These are phyloP conservation scores for Zaprionus vittiger DNA, from an alignment of 1,140 invertebrate species.

Conservation along the genomic window DNA sequence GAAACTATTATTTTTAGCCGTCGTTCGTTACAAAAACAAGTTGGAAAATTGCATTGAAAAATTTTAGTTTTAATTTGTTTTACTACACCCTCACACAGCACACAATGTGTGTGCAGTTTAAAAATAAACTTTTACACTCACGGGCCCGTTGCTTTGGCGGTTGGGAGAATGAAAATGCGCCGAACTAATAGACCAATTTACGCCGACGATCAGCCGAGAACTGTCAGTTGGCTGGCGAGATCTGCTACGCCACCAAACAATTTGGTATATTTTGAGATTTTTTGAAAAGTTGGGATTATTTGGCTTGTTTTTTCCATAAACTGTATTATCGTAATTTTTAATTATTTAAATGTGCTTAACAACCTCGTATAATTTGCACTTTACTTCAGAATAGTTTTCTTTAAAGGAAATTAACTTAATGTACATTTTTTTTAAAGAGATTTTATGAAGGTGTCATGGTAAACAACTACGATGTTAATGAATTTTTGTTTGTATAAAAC, in stretches of 20 bases:
- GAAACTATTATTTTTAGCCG: slow-evolving; percentile 25
- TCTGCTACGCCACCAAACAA: slow-evolving; percentile 7
- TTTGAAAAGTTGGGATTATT: background rate
- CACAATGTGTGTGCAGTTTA: slow-evolving; percentile 64
- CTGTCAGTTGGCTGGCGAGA: slow-evolving; percentile 58
- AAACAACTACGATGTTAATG: too few species aligned
- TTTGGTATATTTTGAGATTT: slow-evolving; percentile 25
- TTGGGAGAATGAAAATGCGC: slow-evolving; percentile 36
- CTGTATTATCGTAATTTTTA: too few species aligned
- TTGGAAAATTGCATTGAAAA: slow-evolving; percentile 7
- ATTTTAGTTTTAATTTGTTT: slow-evolving; percentile 1
- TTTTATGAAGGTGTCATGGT: too few species aligned
- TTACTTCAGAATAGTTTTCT: too few species aligned
- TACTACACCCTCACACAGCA: slow-evolving; percentile 48
- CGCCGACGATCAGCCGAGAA: slow-evolving; percentile 81
- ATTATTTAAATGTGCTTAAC: too few species aligned
- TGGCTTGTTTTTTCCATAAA: background rate
- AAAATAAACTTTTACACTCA: slow-evolving; percentile 80
- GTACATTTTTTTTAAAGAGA: too few species aligned
- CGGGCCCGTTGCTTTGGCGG: slow-evolving; percentile 56
- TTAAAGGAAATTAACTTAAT: too few species aligned
- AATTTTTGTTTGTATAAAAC: too few species aligned
- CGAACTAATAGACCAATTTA: slow-evolving; percentile 57
- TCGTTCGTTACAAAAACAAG: background rate
- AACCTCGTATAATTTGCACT: too few species aligned